Evolutionary conservation across 2,888 invertebrate genomes (phyloP).

Genomic region (Tortricodes alternella): DNA sequence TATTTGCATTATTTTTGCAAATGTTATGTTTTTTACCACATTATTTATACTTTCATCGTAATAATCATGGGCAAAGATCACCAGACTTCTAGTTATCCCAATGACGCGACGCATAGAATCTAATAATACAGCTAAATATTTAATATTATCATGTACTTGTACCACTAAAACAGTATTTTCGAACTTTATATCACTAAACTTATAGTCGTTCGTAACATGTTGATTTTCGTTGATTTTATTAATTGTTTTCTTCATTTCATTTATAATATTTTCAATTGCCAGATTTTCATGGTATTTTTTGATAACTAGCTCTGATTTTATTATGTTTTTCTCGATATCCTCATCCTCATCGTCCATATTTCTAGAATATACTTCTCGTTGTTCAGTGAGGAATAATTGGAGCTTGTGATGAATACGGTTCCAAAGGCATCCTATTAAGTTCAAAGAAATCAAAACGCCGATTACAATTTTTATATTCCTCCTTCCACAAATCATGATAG

Average conservation of each 20-base stretch:
- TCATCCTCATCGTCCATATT: not conserved
- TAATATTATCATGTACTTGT: slow-evolving; percentile 46
- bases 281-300: not conserved
- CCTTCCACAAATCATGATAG: not conserved
- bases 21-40: slow-evolving; percentile 32
- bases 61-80: slow-evolving; percentile 48
- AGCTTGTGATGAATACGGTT: not conserved
- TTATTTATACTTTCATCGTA: slow-evolving; percentile 36
- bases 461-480: not conserved
- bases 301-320: not conserved
- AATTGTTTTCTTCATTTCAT: slow-evolving; percentile 38
- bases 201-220: slow-evolving; percentile 37
- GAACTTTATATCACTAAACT: slow-evolving; percentile 21
- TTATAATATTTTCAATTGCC: not conserved
- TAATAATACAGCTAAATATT: slow-evolving; percentile 44
- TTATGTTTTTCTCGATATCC: not conserved
- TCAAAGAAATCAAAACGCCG: not conserved
- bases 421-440: not conserved
- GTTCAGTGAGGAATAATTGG: not conserved
- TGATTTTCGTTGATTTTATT: slow-evolving; percentile 43
- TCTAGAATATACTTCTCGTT: not conserved
- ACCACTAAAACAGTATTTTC: slow-evolving; percentile 45
- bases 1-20: slow-evolving; percentile 50
- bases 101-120: slow-evolving; percentile 40
- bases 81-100: slow-evolving; percentile 43